Evolutionary conservation across 2,113 vertebrate species (phyloP).

Genomic region (Pedionomus torquatus): DNA sequence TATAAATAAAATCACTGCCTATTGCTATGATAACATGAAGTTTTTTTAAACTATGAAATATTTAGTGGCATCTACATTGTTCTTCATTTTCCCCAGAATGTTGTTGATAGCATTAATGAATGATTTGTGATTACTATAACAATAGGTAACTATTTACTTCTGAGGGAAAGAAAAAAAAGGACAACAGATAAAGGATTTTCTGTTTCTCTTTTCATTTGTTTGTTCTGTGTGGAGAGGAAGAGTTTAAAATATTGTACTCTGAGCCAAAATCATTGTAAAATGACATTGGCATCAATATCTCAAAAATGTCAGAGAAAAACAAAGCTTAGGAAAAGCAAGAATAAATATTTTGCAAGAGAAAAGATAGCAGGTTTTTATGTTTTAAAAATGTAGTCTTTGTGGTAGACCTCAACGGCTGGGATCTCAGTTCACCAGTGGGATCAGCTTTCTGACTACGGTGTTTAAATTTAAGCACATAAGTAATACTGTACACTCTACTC

Average conservation of each 20-base stretch:
- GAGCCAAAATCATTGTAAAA: constrained; percentile 52
- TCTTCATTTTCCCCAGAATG: background rate
- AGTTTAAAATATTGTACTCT: constrained; percentile 25
- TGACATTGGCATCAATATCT: constrained; percentile 56
- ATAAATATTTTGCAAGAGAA: constrained; percentile 44
- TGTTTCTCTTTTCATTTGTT: constrained; percentile 44
- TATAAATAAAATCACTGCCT: background rate
- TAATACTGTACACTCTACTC: background rate
- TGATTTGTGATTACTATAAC: constrained; percentile 14
- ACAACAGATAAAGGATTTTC: background rate
- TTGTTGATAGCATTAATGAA: background rate
- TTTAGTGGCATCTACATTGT: background rate
- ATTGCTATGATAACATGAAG: background rate
- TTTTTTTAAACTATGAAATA: background rate
- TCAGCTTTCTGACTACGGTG: background rate
- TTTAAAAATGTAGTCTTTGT: constrained; percentile 18
- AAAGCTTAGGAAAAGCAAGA: constrained; percentile 41
- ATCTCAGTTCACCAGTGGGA: background rate
- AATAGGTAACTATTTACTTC: constrained; percentile 18
- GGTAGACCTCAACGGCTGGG: background rate
- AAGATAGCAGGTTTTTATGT: background rate
- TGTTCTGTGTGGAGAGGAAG: constrained; percentile 29
- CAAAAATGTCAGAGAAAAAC: constrained; percentile 46
- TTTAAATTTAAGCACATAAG: background rate
- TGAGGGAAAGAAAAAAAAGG: background rate